Evolutionary conservation across 1,140 invertebrate species (phyloP), one percentile per base, ranked within the genome.

Genomic region (Halotydeus destructor): DNA sequence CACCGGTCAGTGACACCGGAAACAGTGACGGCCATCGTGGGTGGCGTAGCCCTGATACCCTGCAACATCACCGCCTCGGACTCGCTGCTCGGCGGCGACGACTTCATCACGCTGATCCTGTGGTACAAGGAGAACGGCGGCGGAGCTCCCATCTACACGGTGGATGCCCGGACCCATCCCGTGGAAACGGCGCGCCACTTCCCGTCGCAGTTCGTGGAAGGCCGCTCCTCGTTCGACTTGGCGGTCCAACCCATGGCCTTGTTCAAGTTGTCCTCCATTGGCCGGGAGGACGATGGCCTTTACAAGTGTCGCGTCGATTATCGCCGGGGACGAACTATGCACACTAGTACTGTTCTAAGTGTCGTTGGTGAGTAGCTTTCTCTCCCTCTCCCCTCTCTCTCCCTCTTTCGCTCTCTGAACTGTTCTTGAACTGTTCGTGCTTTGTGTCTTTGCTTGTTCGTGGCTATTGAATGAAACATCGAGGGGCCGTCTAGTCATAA

Each of bases 81-180:
- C 5, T n/a, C n/a, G n/a, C 70, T 81, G 50, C 69, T 76, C 9
- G 60, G 74, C 23, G 57, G 65, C 1, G 72, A 70, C 41, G 78
- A 82, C 60, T 70, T 69, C 50, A 71, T 79, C 49, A 69, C 74
- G 25, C 66, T 83, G 44, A 76, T 82, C 50, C 78, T 82, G 51
- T 83, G 79, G 79, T 80, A 77, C 60, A 78, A 78, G 55, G 76
- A 77, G 8, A 44, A 52, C 32, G 43, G 33, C 14, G 38, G 35
- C 5, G 49, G 48, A 8, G 41, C 43, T 38, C 48, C 50, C 3
- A 45, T 52, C 9, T 52, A 50, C 38, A 52, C 48, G 0, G 36
- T 52, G 2, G 50, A 52, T 37, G 44, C 38, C n/a, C 37, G 50
- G 16, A 16, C 22, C 19, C 14, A 33, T 12, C 31, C 19, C 19